Evolutionary conservation across 2,797 vertebrate species (phyloP).

Genomic region (Nyctalus aviator): DNA sequence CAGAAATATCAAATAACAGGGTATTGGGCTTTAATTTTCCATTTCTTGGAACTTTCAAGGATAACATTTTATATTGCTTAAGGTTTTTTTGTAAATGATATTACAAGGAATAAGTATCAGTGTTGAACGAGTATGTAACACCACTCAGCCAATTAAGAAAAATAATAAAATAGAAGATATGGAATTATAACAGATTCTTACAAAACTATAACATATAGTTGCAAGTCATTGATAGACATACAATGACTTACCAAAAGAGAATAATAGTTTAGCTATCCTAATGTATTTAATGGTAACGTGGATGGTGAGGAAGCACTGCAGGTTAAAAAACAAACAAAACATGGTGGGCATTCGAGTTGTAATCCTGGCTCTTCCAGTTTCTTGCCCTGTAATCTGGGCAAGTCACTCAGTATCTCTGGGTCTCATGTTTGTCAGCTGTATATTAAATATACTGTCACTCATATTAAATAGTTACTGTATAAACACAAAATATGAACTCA

Average conservation of each 20-base stretch:
- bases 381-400: background rate
- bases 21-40: background rate
- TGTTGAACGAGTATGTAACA: background rate
- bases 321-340: background rate
- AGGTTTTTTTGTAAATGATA: background rate
- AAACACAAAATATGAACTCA: background rate
- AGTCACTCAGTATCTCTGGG: background rate
- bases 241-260: background rate
- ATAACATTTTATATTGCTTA: background rate
- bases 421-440: background rate
- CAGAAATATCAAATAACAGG: constrained; percentile 30
- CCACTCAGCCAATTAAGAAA: background rate
- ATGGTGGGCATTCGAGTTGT: rapidly evolving
- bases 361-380: background rate
- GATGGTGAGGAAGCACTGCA: background rate
- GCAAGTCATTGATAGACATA: background rate
- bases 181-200: background rate
- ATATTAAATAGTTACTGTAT: background rate
- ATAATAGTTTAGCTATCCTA: background rate
- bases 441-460: background rate
- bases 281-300: background rate
- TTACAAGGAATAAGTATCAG: constrained; percentile 43
- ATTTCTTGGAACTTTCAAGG: constrained; percentile 1
- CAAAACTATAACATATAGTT: background rate
- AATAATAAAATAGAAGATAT: background rate